Percentiles rank a stretch among this genome's conserved stretches.
phyloP scores from a whole-genome alignment of 2,113 vertebrate species.

The Otis tarda region DNA sequence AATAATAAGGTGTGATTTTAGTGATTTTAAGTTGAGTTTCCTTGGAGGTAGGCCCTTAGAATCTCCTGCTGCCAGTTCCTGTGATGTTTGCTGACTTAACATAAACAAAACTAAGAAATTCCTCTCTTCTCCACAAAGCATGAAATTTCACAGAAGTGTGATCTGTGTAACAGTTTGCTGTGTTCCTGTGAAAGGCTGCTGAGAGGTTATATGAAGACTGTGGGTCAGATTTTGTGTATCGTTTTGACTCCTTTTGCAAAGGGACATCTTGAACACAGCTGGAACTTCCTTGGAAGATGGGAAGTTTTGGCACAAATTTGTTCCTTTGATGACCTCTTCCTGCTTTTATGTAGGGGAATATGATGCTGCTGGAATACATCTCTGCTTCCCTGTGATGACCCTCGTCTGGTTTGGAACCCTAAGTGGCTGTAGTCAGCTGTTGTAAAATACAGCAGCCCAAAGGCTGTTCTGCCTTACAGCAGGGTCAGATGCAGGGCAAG shows the following conservation, averaged over 20 bases:
- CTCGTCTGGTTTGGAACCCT: background rate
- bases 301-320: background rate
- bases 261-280: background rate
- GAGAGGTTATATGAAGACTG: background rate
- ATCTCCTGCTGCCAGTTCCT: background rate
- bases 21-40: constrained; percentile 43
- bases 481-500: constrained; percentile 34
- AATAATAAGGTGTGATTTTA: constrained; percentile 37
- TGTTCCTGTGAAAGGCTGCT: background rate
- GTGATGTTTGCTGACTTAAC: background rate
- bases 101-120: background rate
- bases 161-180: background rate
- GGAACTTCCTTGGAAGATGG: background rate
- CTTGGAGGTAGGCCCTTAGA: constrained; percentile 26
- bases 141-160: background rate
- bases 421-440: constrained; percentile 33
- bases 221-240: background rate
- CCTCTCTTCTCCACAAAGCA: background rate
- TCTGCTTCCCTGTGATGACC: background rate
- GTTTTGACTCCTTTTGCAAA: background rate
- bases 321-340: background rate
- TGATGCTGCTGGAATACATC: background rate
- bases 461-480: background rate
- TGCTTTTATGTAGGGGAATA: background rate
- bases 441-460: background rate